phyloP scores from a whole-genome alignment of 2,888 invertebrate species.

The Acleris sparsana region DNA sequence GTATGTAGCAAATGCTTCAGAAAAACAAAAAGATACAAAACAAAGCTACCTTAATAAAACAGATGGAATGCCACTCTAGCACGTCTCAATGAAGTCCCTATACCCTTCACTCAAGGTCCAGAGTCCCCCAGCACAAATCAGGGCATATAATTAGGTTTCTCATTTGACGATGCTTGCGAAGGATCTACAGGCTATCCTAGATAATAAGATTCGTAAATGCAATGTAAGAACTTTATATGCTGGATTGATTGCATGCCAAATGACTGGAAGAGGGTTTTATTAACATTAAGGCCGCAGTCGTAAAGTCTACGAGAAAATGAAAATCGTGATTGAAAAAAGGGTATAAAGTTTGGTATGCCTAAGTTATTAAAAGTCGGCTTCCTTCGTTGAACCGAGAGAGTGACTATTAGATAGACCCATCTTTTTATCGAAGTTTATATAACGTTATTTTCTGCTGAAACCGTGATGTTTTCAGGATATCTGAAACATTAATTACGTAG shows the following conservation, averaged over 20 bases:
- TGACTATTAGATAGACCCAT: too few species aligned
- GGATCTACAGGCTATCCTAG: conserved; percentile 14
- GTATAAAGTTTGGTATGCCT: neutral
- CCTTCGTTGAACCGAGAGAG: too few species aligned
- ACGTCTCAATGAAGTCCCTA: neutral
- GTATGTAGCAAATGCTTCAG: conserved; percentile 4
- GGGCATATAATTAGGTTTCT: conserved; percentile 21
- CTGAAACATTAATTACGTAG: too few species aligned
- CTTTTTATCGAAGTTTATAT: too few species aligned
- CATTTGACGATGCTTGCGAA: conserved; percentile 13
- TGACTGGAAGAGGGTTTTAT: neutral
- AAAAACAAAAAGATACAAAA: conserved; percentile 25
- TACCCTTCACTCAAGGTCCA: neutral
- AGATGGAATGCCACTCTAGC: conserved; percentile 12
- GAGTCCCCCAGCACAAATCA: neutral
- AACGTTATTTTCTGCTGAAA: too few species aligned
- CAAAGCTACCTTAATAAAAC: conserved; percentile 31
- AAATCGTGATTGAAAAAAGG: conserved; percentile 1
- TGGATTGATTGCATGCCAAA: conserved; percentile 11
- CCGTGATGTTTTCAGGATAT: too few species aligned
- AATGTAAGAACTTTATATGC: conserved; percentile 6
- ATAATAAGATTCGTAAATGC: conserved; percentile 17
- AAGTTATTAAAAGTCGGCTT: too few species aligned
- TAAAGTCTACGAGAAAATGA: conserved; percentile 9
- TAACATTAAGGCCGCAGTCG: conserved; percentile 1